phyloP scores from a whole-genome alignment of 1,140 invertebrate genomes.

The Pogonomyrmex barbatus region DNA sequence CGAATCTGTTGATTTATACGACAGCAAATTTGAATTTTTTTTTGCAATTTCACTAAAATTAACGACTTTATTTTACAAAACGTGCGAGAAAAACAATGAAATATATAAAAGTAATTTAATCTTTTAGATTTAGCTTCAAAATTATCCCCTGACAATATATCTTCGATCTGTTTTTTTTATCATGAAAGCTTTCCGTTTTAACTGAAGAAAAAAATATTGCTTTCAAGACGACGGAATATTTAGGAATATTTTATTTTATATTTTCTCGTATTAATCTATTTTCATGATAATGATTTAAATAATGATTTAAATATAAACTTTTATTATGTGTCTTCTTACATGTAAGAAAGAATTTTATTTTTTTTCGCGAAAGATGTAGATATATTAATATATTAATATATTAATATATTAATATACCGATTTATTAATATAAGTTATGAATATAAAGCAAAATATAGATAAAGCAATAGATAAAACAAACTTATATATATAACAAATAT shows the following conservation, averaged over 20 bases:
- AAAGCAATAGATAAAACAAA: neutral
- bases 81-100: neutral
- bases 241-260: constrained; percentile 15
- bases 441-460: too few species aligned
- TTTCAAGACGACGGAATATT: neutral
- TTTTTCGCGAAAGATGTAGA: neutral
- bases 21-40: constrained; percentile 8
- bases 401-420: too few species aligned
- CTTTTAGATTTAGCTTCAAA: neutral
- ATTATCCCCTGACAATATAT: neutral
- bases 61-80: neutral
- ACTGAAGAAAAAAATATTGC: neutral
- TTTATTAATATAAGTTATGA: too few species aligned
- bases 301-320: neutral
- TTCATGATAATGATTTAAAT: neutral
- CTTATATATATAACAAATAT: neutral
- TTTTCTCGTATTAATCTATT: neutral
- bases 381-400: too few species aligned
- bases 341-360: neutral
- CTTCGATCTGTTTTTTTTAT: neutral
- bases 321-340: neutral
- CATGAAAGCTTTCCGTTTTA: neutral
- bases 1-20: constrained; percentile 38
- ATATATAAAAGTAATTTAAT: neutral
- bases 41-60: constrained; percentile 7